Evolutionary conservation across 2,113 vertebrate species (phyloP).

Genomic region (Myrmophylax atrothorax): DNA sequence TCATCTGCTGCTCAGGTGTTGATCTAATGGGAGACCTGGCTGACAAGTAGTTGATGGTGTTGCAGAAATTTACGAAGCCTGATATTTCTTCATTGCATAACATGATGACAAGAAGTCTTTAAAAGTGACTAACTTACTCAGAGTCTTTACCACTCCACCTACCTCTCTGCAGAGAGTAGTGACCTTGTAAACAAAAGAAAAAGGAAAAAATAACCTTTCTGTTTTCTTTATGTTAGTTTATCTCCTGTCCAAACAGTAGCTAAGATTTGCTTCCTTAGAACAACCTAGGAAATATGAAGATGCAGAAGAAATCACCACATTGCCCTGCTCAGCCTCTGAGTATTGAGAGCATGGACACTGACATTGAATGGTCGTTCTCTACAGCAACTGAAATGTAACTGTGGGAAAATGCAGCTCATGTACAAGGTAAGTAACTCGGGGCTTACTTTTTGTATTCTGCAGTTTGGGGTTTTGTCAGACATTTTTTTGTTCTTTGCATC

Average conservation of each 20-base stretch:
- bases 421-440: neutral
- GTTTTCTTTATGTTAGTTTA: neutral
- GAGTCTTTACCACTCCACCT: neutral
- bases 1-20: neutral
- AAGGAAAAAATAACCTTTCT: neutral
- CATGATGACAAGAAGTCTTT: neutral
- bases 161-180: neutral
- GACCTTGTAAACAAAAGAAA: neutral
- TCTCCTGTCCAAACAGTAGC: neutral
- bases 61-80: neutral
- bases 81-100: neutral
- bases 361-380: rapidly evolving
- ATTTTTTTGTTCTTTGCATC: neutral
- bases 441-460: neutral
- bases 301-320: neutral
- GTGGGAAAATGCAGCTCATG: rapidly evolving
- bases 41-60: neutral
- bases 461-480: neutral
- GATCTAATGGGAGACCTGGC: neutral
- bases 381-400: neutral
- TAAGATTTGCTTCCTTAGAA: neutral
- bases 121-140: neutral
- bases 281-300: neutral
- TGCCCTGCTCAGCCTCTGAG: neutral
- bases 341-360: rapidly evolving